Evolutionary conservation across 23 tunicate genomes (phyloP).

Genomic region (Diplosoma virens): DNA sequence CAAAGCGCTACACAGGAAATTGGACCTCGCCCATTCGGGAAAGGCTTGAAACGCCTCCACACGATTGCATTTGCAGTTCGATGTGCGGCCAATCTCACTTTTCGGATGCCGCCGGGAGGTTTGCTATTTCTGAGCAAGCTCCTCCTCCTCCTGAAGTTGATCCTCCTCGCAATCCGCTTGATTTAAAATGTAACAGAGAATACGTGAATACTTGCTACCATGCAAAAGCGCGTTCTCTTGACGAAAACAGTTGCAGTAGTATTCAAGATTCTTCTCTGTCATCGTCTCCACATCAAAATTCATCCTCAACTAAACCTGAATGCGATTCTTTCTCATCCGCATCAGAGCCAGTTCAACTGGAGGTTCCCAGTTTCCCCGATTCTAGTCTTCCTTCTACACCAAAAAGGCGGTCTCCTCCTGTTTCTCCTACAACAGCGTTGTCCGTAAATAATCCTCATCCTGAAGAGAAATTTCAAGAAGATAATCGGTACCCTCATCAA

Average conservation of each 20-base stretch:
- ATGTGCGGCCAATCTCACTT: too few species aligned
- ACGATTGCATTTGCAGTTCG: constrained; percentile 8
- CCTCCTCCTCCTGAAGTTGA: constrained; percentile 61
- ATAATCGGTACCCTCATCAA: constrained; percentile 31
- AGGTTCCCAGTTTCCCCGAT: neutral
- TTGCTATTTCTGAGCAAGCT: constrained; percentile 11
- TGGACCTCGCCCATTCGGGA: constrained; percentile 31
- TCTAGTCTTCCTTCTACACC: constrained; percentile 33
- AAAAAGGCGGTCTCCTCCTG: neutral
- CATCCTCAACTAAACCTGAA: neutral
- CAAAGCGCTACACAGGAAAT: neutral
- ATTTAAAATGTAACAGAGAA: constrained; percentile 1
- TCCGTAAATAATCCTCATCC: too few species aligned
- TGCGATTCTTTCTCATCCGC: neutral
- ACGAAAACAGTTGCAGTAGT: constrained; percentile 51
- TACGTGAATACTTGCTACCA: constrained; percentile 41
- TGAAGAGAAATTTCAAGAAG: too few species aligned
- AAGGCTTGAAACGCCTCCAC: neutral
- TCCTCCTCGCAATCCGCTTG: constrained; percentile 22
- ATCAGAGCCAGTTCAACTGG: too few species aligned
- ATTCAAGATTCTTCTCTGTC: constrained; percentile 58
- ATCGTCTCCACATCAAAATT: constrained; percentile 43
- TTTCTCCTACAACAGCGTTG: neutral
- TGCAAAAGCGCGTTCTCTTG: constrained; percentile 59
- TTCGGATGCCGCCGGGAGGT: too few species aligned